Conservation (phyloP, 1,140 invertebrate species). For the Odontomachus brunneus region DNA sequence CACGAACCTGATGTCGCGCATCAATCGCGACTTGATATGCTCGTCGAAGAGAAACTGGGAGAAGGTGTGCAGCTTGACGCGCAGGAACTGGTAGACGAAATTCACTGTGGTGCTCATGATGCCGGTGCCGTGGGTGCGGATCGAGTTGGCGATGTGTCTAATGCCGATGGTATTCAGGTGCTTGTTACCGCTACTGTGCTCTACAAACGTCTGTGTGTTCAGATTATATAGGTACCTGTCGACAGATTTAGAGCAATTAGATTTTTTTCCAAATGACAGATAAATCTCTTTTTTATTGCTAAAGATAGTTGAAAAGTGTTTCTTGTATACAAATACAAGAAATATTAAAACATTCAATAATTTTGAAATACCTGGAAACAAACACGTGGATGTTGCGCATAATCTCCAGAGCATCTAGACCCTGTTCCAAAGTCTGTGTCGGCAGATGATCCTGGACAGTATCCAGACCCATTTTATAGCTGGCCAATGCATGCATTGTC, state of each 20-base stretch:
- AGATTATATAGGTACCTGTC: slow-evolving; percentile 95
- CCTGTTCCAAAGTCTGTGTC: slow-evolving; percentile 98
- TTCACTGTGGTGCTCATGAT: slow-evolving; percentile 99
- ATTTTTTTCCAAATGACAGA: not conserved
- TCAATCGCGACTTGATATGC: slow-evolving; percentile 97
- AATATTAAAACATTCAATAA: too few species aligned
- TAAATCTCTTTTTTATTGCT: not conserved
- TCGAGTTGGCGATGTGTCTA: slow-evolving; percentile 98
- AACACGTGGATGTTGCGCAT: slow-evolving; percentile 99
- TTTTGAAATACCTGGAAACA: slow-evolving; percentile 88
- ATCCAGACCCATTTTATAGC: slow-evolving; percentile 92
- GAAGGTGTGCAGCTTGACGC: slow-evolving; percentile 97
- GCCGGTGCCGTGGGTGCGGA: slow-evolving; percentile 98
- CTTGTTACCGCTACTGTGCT: slow-evolving; percentile 96
- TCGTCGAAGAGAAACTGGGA: slow-evolving; percentile 99
- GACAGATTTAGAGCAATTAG: not conserved
- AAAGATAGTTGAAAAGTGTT: too few species aligned
- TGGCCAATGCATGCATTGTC: slow-evolving; percentile 97
- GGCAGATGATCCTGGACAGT: slow-evolving; percentile 97
- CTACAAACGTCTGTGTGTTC: slow-evolving; percentile 98
- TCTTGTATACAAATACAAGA: too few species aligned
- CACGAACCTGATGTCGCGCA: slow-evolving; percentile 93
- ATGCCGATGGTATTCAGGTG: slow-evolving; percentile 98
- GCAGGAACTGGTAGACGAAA: slow-evolving; percentile 98
- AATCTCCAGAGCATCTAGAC: slow-evolving; percentile 98